phyloP scores from a whole-genome alignment of 2,888 invertebrate genomes.

The Eubasilissa splendida region DNA sequence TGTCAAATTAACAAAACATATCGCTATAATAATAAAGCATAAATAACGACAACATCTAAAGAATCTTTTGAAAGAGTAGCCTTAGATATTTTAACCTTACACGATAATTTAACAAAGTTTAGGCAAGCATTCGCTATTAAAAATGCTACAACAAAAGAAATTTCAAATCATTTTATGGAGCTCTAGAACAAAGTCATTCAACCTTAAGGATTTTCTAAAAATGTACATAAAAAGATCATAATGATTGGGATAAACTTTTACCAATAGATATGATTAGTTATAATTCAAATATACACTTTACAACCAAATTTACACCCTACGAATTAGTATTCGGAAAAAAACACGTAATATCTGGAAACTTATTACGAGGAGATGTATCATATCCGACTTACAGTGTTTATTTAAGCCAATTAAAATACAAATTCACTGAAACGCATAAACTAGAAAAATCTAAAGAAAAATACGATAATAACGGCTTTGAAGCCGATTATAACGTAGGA shows the following conservation, averaged over 20 bases:
- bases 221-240: too few species aligned
- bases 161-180: conserved; percentile 11
- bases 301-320: too few species aligned
- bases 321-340: too few species aligned
- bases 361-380: too few species aligned
- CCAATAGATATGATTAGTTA: too few species aligned
- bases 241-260: too few species aligned
- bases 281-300: too few species aligned
- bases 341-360: too few species aligned
- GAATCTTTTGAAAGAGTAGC: conserved; percentile 57
- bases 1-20: conserved; percentile 13
- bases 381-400: too few species aligned
- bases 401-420: neutral
- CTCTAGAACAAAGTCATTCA: too few species aligned
- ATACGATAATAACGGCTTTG: neutral
- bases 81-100: conserved; percentile 54
- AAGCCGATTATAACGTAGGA: too few species aligned
- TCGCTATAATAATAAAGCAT: conserved; percentile 45
- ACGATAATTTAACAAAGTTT: conserved; percentile 40
- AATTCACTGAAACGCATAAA: neutral
- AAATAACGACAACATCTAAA: conserved; percentile 52
- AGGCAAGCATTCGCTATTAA: conserved; percentile 3
- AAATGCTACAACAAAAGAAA: neutral
- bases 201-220: too few species aligned
- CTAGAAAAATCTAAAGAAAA: conserved; percentile 5